phyloP scores from a whole-genome alignment of 1,140 invertebrate species.

The Trichomalopsis sarcophagae region DNA sequence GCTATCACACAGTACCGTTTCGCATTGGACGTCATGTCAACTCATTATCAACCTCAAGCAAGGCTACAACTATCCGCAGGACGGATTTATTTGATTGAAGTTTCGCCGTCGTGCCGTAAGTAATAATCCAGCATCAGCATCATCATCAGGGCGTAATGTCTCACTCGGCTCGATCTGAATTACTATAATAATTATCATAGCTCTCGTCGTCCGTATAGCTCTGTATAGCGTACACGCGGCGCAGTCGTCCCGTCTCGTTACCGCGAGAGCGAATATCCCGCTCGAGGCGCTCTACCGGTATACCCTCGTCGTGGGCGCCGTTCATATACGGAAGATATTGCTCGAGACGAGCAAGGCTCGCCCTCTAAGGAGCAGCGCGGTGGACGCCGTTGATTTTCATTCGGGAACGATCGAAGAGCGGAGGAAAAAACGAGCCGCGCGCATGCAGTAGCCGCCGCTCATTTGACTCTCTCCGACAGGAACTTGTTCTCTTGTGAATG shows the following conservation, averaged over 20 bases:
- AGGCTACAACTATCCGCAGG: not conserved
- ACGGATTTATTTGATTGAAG: not conserved
- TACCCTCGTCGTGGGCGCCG: not conserved
- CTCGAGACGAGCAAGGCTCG: not conserved
- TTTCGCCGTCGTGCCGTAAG: not conserved
- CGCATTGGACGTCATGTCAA: too few species aligned
- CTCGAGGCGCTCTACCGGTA: not conserved
- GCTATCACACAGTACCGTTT: too few species aligned
- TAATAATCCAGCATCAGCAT: slow-evolving; percentile 21
- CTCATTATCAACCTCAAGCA: too few species aligned
- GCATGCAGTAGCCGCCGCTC: not conserved
- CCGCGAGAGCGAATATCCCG: not conserved
- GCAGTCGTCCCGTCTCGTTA: slow-evolving; percentile 15
- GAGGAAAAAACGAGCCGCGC: not conserved
- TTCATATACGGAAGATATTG: slow-evolving; percentile 15
- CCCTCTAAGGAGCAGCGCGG: not conserved
- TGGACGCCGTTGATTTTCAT: slow-evolving; percentile 34
- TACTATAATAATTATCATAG: slow-evolving; percentile 32
- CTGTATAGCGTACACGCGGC: not conserved
- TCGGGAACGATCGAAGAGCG: slow-evolving; percentile 6
- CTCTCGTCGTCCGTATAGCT: not conserved
- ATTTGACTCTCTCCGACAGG: slow-evolving; percentile 24
- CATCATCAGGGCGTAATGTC: not conserved
- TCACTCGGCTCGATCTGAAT: slow-evolving; percentile 25
- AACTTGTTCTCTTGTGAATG: slow-evolving; percentile 27